Percentiles rank a stretch among this genome's conserved stretches.
These are phyloP conservation scores for Cosmia pyralina DNA, from an alignment of 2,888 invertebrate genomes.

Conservation along the genomic window DNA sequence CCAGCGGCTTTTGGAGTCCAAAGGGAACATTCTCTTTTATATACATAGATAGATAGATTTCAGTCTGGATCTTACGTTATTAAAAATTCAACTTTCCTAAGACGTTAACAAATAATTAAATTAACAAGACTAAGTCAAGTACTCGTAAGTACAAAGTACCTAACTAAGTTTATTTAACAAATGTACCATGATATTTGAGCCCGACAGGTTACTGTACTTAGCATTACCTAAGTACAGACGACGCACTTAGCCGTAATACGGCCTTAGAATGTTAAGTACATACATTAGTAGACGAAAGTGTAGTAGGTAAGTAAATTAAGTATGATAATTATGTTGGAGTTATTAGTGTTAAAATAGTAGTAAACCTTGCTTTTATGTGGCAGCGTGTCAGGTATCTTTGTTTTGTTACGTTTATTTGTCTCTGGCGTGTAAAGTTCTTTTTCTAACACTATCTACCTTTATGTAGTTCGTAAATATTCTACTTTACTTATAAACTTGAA, in stretches of 20 bases:
- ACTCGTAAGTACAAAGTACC: not conserved
- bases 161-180: conserved; percentile 14
- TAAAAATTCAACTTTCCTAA: not conserved
- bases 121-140: not conserved
- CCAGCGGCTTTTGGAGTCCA: no score
- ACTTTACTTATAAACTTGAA: not conserved
- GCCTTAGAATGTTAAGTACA: conserved; percentile 34
- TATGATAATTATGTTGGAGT: conserved; percentile 29
- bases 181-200: conserved; percentile 4
- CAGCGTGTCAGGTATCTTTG: conserved; percentile 17
- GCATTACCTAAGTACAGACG: conserved; percentile 15
- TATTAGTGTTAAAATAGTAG: conserved; percentile 5
- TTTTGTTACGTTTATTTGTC: conserved; percentile 9
- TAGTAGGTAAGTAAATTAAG: conserved; percentile 17
- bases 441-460: not conserved
- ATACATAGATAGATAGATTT: no score
- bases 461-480: not conserved
- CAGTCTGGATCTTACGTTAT: not conserved
- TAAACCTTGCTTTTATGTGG: conserved; percentile 27
- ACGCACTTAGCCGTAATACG: conserved; percentile 31
- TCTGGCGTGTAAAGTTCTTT: conserved; percentile 1
- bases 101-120: no score
- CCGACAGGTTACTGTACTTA: conserved; percentile 22
- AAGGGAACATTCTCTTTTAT: no score
- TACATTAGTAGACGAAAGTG: conserved; percentile 24